Conservation (phyloP, 2,888 invertebrate species). For the Parnassius glacialis region DNA sequence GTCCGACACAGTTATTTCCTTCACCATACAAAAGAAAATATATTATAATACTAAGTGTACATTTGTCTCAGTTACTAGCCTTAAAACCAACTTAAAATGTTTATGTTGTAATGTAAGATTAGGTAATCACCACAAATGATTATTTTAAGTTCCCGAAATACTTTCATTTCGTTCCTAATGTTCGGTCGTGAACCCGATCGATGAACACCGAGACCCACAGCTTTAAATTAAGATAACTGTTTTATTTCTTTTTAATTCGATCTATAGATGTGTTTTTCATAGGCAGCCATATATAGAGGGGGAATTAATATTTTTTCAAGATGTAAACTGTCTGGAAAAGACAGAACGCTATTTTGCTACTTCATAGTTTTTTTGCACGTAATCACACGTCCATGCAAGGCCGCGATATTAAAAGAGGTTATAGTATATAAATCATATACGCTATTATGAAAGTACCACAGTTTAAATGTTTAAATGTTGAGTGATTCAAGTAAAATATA, state of each 20-base stretch:
- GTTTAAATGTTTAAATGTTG: too few species aligned
- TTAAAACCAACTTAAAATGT: conserved; percentile 16
- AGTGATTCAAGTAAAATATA: too few species aligned
- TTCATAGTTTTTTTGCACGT: too few species aligned
- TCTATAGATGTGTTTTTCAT: conserved; percentile 41
- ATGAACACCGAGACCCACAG: conserved; percentile 51
- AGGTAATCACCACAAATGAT: conserved; percentile 31
- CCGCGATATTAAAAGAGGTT: too few species aligned
- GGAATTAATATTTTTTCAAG: conserved; percentile 33
- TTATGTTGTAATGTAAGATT: conserved; percentile 29
- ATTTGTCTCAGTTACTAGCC: conserved; percentile 6
- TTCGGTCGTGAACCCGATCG: conserved; percentile 53
- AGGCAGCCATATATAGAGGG: conserved; percentile 29
- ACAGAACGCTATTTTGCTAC: too few species aligned
- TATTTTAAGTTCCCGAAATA: conserved; percentile 37
- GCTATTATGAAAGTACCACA: too few species aligned
- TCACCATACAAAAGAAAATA: conserved; percentile 29
- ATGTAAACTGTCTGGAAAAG: too few species aligned
- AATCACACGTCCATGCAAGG: too few species aligned
- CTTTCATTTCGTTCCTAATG: conserved; percentile 48
- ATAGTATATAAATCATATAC: too few species aligned
- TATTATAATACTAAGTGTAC: conserved; percentile 30
- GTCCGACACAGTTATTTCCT: conserved; percentile 34
- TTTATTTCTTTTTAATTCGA: conserved; percentile 67
- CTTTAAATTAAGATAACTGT: conserved; percentile 69